Evolutionary conservation across 2,888 invertebrate species (phyloP).

Genomic region (Notodonta dromedarius): DNA sequence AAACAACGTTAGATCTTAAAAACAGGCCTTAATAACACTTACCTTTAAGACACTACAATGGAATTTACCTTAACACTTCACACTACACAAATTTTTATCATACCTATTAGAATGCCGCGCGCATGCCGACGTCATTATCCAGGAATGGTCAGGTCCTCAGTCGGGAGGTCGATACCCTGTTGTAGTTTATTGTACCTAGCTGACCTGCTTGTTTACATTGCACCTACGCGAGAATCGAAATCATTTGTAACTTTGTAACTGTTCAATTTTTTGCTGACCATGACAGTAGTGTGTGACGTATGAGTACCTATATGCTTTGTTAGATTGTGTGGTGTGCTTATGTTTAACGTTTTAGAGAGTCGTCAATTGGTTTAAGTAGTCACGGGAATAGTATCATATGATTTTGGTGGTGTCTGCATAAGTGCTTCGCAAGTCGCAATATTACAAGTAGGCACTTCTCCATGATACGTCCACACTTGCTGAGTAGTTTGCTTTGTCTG

Average conservation of each 20-base stretch:
- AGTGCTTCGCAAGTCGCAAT: too few relatives aligned
- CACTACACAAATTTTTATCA: constrained; percentile 14
- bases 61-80: constrained; percentile 1
- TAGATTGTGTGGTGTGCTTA: too few relatives aligned
- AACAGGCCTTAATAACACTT: background rate
- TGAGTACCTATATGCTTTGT: too few relatives aligned
- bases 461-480: too few relatives aligned
- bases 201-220: constrained; percentile 58
- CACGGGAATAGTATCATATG: background rate
- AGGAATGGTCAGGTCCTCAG: constrained; percentile 23
- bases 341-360: too few relatives aligned
- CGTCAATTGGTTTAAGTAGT: too few relatives aligned
- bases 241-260: constrained; percentile 35
- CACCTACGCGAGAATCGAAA: constrained; percentile 51
- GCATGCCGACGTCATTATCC: constrained; percentile 36
- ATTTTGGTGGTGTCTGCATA: background rate
- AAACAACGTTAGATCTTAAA: background rate
- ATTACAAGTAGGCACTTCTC: too few relatives aligned
- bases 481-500: too few relatives aligned
- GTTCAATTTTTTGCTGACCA: constrained; percentile 48
- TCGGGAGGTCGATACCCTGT: constrained; percentile 40
- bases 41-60: background rate
- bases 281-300: constrained; percentile 38
- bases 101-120: constrained; percentile 26
- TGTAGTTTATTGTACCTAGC: constrained; percentile 45